Conservation (phyloP, 2,888 invertebrate genomes). For the Orthonychiurus folsomi region DNA sequence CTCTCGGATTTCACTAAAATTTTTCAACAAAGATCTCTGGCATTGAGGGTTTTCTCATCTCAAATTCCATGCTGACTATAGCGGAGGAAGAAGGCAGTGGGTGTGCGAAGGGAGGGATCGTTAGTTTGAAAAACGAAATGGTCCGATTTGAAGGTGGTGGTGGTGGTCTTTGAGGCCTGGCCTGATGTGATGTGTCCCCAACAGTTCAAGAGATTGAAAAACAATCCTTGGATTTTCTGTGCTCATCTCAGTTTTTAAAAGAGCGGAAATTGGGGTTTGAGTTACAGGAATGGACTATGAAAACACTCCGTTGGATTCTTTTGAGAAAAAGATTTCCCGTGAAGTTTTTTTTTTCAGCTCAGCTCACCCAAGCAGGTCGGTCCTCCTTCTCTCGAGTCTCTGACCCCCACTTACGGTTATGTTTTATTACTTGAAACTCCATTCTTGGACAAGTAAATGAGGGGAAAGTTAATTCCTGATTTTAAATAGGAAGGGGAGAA, state of each 20-base stretch:
- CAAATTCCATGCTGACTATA: not conserved
- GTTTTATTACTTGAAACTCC: not conserved
- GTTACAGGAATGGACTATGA: slow-evolving; percentile 12
- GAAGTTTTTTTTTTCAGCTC: too few relatives aligned
- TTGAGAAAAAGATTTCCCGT: too few relatives aligned
- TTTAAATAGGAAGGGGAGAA: not conserved
- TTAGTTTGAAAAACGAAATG: too few relatives aligned
- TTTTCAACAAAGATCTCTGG: not conserved
- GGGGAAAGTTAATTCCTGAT: not conserved
- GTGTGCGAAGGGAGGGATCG: too few relatives aligned
- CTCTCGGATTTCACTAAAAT: not conserved
- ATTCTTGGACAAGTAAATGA: not conserved
- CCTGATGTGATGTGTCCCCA: not conserved
- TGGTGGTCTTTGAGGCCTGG: too few relatives aligned
- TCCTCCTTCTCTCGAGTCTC: not conserved
- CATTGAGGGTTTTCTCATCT: not conserved
- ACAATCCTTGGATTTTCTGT: not conserved
- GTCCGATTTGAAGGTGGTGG: too few relatives aligned
- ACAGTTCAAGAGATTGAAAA: not conserved
- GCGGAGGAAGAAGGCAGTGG: too few relatives aligned
- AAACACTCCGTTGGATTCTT: not conserved
- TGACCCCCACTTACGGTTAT: not conserved
- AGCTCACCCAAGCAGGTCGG: too few relatives aligned
- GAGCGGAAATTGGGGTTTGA: slow-evolving; percentile 24
- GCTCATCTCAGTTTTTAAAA: not conserved